Evolutionary conservation across 2,113 vertebrate genomes (phyloP).

Genomic region (Sinocyclocheilus maitianheensis): DNA sequence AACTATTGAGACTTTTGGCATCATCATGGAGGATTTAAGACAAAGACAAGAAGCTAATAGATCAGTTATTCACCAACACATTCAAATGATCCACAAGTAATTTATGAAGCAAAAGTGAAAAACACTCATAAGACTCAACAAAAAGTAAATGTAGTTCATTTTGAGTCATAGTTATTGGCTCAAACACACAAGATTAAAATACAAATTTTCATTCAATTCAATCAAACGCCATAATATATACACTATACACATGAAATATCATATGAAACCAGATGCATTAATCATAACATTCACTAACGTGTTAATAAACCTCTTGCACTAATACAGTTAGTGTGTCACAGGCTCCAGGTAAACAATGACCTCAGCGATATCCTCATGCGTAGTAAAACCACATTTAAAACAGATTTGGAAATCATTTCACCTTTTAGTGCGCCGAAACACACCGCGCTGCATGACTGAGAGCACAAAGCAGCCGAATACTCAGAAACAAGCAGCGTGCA

Average conservation of each 20-base stretch:
- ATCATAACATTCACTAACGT: background rate
- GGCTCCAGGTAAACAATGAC: constrained; percentile 5
- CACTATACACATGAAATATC: background rate
- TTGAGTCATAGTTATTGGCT: background rate
- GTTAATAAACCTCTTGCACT: background rate
- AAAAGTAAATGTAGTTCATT: background rate
- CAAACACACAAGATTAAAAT: background rate
- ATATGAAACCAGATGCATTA: background rate
- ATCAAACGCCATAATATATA: background rate
- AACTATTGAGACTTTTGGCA: background rate
- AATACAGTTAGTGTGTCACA: background rate
- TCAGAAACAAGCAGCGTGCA: background rate
- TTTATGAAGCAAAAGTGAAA: background rate
- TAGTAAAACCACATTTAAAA: background rate
- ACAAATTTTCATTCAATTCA: background rate
- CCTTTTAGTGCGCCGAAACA: constrained; percentile 30
- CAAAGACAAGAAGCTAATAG: background rate
- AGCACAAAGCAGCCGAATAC: background rate
- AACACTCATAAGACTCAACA: background rate
- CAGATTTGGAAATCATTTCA: background rate
- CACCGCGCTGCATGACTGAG: background rate
- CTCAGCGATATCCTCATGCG: background rate
- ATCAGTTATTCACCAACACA: background rate
- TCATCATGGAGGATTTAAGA: background rate
- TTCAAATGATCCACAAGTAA: background rate